Evolutionary conservation across 2,113 vertebrate species (phyloP), one percentile per base, ranked within the genome.

Genomic region (Ptilonorhynchus violaceus): DNA sequence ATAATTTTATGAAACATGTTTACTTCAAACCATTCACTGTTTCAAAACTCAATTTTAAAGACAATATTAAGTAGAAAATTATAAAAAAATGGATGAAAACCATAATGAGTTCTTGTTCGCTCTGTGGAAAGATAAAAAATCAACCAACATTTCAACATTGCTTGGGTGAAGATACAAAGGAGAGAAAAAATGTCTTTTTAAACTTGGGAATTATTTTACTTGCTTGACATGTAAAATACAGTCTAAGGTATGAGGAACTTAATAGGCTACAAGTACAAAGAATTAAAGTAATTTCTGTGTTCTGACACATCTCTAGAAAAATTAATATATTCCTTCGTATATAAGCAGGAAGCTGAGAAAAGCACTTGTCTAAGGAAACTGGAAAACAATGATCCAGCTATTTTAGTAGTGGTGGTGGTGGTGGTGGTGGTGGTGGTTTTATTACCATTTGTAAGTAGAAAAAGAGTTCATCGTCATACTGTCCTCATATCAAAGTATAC

Each of bases 211-310:
- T 77, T 2, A 81, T 93, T 96, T 90, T 70, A 66, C 13, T 88
- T 96, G 76, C 91, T 75, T 96, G 87, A 85, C 73, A 73, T 27
- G 4, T 64, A 89, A 95, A 96, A 91, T 85, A 37, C 19, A 77
- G 33, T 63, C 42, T 55, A 81, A 86, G 31, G 44, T 88, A 73
- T 76, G 80, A 91, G 87, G 35, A 95, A 95, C 9, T 44, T 80
- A 72, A 77, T 82, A 77, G 37, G 53, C n/a, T 87, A 82, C 68
- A 92, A 47, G 11, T 81, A 27, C 44, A 68, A 79, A 27, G 63
- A 96, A 93, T 55, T 87, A n/a, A 89, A 96, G 85, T 93, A 64
- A 78, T 55, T 83, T 82, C 44, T 92, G 33, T 86, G n/a, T 88
- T 96, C 59, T 79, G n/a, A 92, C 30, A 58, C 13, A 81, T 83